phyloP scores from a whole-genome alignment of 2,888 invertebrate genomes.

The Agelastica alni region DNA sequence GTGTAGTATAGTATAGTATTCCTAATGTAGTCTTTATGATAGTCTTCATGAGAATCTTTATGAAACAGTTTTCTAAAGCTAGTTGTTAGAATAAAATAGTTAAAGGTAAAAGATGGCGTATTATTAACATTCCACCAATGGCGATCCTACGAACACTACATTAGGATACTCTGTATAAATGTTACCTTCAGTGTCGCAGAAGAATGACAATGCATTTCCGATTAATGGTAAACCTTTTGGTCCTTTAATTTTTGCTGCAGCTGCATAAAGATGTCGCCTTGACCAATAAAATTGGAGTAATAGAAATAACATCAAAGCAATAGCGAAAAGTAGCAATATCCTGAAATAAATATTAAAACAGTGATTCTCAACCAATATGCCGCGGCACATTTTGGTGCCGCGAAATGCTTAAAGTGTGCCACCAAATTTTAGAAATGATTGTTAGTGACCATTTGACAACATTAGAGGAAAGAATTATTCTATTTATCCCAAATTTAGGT shows the following conservation, averaged over 20 bases:
- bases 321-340: constrained; percentile 3
- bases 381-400: neutral
- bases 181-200: constrained; percentile 39
- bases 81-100: too few species aligned
- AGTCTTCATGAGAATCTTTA: too few species aligned
- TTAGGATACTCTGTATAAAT: neutral
- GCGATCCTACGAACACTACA: too few species aligned
- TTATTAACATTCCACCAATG: too few species aligned
- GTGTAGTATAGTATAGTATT: too few species aligned
- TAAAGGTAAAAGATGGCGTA: too few species aligned
- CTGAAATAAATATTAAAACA: too few species aligned
- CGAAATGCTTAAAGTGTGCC: neutral
- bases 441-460: too few species aligned
- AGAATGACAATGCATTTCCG: constrained; percentile 37
- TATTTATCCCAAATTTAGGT: too few species aligned
- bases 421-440: neutral
- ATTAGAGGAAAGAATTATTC: too few species aligned
- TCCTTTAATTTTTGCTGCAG: constrained; percentile 35
- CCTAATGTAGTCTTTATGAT: too few species aligned
- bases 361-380: neutral
- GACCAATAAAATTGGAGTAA: constrained; percentile 29
- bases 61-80: too few species aligned
- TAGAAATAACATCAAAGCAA: neutral
- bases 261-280: constrained; percentile 31
- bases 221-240: constrained; percentile 37